Conservation (phyloP, 2,888 invertebrate genomes). For the Lasioglossum figueresi region DNA sequence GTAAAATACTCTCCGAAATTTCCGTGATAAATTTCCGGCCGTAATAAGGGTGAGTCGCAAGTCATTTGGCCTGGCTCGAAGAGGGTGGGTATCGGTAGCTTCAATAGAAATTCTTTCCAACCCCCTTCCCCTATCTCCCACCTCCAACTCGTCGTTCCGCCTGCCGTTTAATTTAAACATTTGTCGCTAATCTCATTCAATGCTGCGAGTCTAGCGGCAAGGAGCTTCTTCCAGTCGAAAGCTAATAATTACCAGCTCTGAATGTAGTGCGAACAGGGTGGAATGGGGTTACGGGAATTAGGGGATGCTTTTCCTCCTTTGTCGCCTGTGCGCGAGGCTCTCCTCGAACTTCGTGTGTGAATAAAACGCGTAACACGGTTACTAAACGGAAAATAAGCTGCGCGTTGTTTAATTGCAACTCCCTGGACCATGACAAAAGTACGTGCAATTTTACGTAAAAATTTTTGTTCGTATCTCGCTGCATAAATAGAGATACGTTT, state of each 20-base stretch:
- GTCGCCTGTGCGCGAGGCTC: not conserved
- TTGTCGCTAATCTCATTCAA: slow-evolving; percentile 68
- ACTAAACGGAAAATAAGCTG: not conserved
- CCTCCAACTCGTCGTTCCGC: not conserved
- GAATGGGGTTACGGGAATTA: not conserved
- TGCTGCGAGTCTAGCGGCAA: slow-evolving; percentile 16
- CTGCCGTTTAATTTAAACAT: slow-evolving; percentile 70
- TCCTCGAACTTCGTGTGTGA: not conserved
- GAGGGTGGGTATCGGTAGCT: slow-evolving; percentile 69
- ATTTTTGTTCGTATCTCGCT: not conserved
- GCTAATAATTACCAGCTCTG: slow-evolving; percentile 65
- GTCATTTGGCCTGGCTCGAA: slow-evolving; percentile 76
- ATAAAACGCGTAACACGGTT: not conserved
- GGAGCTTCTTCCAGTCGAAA: slow-evolving; percentile 56
- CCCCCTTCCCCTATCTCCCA: slow-evolving; percentile 12
- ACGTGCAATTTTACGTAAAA: not conserved
- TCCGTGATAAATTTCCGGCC: slow-evolving; percentile 78
- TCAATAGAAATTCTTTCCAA: slow-evolving; percentile 78
- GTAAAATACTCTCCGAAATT: slow-evolving; percentile 80
- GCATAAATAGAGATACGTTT: too few relatives aligned
- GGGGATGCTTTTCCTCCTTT: slow-evolving; percentile 23
- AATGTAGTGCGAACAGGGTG: slow-evolving; percentile 40
- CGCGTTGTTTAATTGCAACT: not conserved
- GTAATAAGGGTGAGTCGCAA: slow-evolving; percentile 82
- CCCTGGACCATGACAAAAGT: not conserved